Base-by-base conservation (phyloP, 2,888 invertebrate genomes). In the Morpho deidamia region DNA sequence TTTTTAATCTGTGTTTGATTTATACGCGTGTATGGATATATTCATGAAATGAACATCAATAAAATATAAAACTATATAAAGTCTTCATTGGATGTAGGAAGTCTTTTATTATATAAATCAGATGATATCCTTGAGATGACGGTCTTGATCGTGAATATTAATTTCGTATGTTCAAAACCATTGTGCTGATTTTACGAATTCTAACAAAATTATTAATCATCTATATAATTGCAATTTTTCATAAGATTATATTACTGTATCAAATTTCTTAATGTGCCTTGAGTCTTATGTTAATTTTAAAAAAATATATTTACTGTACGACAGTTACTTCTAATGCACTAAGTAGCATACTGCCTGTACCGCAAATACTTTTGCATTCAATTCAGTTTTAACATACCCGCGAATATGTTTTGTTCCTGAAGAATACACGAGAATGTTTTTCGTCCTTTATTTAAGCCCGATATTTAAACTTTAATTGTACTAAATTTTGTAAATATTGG, bases 241-340 rank as follows among this genome's bases (percentile, higher is more conserved):
- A 50, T 39, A 47, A 48, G 50, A 40, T 53, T 46, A 53, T 23
- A 14, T 44, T 41, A 34, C 23, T 37, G 37, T 58, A 51, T 48
- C 35, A 51, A 8, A 51, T 53, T 46, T 47, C 43, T 38, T 53
- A n/a, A 42, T 9, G 11, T 11, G 35, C 11, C 1, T 9, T 23
- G 11, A 38, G 38, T 10, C 11, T 10, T 39, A 39, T 39, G 37
- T 23, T 23, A 5, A 23, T 44, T 44, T 44, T 44, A n/a, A 35
- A 11, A 35, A 34, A 34, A 35, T 12, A 12, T 11, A 23, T 2
- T 23, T 23, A 3, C 23, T 23, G 23, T 23, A 5, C 23, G 23
- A 23, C 23, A 23, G 5, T 5, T 23, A 23, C 1, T 23, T 23
- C 23, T 23, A 23, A 3, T 23, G 0, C 5, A 23, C 23, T 23